Base-by-base conservation (phyloP, 2,888 invertebrate genomes). In the Acleris emargana region DNA sequence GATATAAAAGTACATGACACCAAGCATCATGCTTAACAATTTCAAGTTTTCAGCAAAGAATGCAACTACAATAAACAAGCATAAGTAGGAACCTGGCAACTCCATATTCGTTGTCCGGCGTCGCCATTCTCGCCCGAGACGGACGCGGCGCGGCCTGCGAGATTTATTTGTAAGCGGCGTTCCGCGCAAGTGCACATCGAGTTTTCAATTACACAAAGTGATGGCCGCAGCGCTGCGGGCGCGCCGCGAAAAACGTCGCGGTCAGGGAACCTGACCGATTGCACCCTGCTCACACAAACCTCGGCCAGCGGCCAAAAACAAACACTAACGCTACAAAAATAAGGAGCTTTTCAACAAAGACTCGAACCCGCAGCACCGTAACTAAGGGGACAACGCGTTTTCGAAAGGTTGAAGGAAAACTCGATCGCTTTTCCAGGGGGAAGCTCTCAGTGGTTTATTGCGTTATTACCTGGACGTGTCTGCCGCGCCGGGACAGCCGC, bases 391-490 rank as follows among this genome's bases (percentile, higher is more conserved):
- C 86, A 86, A 88, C 88, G 88, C 86, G 86, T 89, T 87, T 88
- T 86, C 86, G 85, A 87, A 87, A 89, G 87, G 86, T 87, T 87
- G 87, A 86, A 86, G 86, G 88, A 90, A 92, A 91, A 91, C 88
- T 90, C 90, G 90, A 91, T 91, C 90, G 90, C 86, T 91, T 90
- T 90, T 90, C 89, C 86, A 87, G 88, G 83, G 87, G 88, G 88
- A 90, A 88, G 86, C 90, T 88, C 91, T 89, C 89, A 88, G 89
- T 91, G 90, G 90, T 91, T 91, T 92, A 92, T 92, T 91, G 91
- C 89, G 91, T 92, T 92, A 92, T 92, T 91, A 92, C 92, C 91
- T 92, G 91, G 88, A 91, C 91, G 89, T 89, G 90, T 89, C 88
- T 84, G 84, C 86, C 85, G 85, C 86, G 83, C 72, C 84, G 89